These are phyloP conservation scores for Troglohyphantes excavatus DNA, from an alignment of 2,888 invertebrate genomes.

Conservation along the genomic window DNA sequence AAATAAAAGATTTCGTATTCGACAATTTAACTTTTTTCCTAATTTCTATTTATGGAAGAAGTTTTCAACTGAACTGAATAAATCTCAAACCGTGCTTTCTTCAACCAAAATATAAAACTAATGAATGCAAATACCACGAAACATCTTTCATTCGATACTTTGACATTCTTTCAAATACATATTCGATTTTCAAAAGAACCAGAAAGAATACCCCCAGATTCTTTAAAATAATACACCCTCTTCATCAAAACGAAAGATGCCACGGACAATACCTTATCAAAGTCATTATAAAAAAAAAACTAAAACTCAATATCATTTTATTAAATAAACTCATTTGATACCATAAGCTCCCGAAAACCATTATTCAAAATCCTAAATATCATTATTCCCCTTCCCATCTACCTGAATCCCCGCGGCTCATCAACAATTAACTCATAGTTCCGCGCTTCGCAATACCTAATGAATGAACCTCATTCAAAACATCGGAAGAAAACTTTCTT, in stretches of 20 bases:
- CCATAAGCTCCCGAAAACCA: background rate
- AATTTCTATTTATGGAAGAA: too few species aligned
- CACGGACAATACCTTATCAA: background rate
- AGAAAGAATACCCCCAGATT: background rate
- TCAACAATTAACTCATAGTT: slow-evolving; percentile 47
- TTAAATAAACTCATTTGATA: background rate
- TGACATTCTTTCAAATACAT: background rate
- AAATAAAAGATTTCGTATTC: too few species aligned
- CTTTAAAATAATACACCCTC: background rate
- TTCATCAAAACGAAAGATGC: background rate
- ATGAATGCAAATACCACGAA: background rate
- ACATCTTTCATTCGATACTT: background rate
- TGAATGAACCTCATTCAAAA: slow-evolving; percentile 55
- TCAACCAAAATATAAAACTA: too few species aligned
- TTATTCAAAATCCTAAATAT: background rate
- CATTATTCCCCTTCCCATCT: background rate
- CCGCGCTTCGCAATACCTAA: slow-evolving; percentile 52
- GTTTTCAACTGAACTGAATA: too few species aligned
- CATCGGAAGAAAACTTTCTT: slow-evolving; percentile 6
- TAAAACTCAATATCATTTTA: background rate
- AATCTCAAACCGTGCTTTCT: too few species aligned
- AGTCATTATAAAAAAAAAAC: background rate
- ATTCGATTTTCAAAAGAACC: background rate
- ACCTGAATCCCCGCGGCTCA: background rate
- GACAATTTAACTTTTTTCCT: too few species aligned